A percentile compares a stretch with the other conserved stretches of the same genome.
Conservation (phyloP, 92 coral and sea anemone genomes). For the Phenganax marumi region DNA sequence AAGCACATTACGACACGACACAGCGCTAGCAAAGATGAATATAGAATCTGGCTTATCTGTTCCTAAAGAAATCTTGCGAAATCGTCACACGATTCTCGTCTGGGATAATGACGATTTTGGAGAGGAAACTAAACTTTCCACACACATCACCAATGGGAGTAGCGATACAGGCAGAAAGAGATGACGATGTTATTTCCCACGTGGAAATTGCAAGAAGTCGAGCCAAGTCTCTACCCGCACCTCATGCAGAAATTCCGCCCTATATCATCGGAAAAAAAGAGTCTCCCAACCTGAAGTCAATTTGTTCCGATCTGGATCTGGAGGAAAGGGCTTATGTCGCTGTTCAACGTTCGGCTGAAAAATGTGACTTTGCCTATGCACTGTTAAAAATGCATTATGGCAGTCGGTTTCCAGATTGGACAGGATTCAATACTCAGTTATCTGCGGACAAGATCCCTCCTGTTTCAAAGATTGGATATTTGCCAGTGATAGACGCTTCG, state of each 20-base stretch:
- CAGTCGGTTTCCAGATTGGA: constrained; percentile 44
- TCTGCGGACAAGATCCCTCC: constrained; percentile 35
- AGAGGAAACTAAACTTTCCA: constrained; percentile 16
- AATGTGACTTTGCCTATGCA: constrained; percentile 25
- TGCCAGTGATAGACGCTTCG: constrained; percentile 43
- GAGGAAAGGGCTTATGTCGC: constrained; percentile 15
- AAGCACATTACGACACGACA: constrained; percentile 19
- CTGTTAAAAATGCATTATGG: constrained; percentile 27
- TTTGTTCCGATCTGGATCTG: background rate
- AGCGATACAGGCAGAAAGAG: constrained; percentile 27
- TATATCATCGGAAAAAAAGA: constrained; percentile 28
- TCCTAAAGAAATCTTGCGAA: constrained; percentile 18
- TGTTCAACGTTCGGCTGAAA: constrained; percentile 18
- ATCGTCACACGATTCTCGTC: constrained; percentile 17
- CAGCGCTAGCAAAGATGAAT: constrained; percentile 23
- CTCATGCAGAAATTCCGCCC: constrained; percentile 16
- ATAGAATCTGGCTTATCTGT: constrained; percentile 12
- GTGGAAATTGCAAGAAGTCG: constrained; percentile 22
- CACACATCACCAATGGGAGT: constrained; percentile 28
- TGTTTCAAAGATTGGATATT: constrained; percentile 48
- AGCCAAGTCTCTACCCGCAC: constrained; percentile 9
- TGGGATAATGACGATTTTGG: constrained; percentile 31
- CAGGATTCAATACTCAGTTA: constrained; percentile 55
- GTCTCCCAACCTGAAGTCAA: constrained; percentile 25
- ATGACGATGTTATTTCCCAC: constrained; percentile 18